These are phyloP conservation scores for Saimiri boliviensis DNA, from an alignment of 2,113 vertebrate species.

Conservation along the genomic window DNA sequence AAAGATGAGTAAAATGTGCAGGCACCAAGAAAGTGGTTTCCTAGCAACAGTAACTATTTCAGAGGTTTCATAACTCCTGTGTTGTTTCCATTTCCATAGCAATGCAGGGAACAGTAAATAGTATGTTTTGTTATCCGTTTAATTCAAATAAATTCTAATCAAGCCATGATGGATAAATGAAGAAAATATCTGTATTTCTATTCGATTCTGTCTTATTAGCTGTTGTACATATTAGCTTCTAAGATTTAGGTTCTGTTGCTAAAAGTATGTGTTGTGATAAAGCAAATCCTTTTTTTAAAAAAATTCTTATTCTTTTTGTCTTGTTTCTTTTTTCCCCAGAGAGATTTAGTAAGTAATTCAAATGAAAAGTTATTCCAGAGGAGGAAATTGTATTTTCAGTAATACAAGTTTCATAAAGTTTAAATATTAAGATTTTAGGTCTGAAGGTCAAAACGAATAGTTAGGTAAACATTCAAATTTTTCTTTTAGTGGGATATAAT, in stretches of 20 bases:
- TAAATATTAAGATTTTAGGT: constrained; percentile 30
- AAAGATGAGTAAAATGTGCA: constrained; percentile 78
- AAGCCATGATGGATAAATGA: constrained; percentile 46
- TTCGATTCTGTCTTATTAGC: constrained; percentile 32
- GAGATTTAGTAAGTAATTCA: neutral
- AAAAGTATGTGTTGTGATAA: constrained; percentile 8
- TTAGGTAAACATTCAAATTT: constrained; percentile 7
- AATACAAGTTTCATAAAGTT: neutral
- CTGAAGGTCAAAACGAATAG: constrained; percentile 6
- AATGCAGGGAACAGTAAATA: constrained; percentile 76
- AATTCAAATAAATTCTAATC: constrained; percentile 66
- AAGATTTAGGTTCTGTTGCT: neutral
- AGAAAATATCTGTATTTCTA: constrained; percentile 47
- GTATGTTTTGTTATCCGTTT: constrained; percentile 51
- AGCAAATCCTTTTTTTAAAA: constrained; percentile 3
- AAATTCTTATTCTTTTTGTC: neutral
- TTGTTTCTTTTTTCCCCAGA: neutral
- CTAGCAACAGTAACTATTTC: constrained; percentile 85
- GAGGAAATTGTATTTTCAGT: constrained; percentile 9
- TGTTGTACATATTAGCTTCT: constrained; percentile 43
- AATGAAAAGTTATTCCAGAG: neutral
- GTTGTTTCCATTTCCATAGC: constrained; percentile 76
- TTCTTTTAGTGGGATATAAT: constrained; percentile 10
- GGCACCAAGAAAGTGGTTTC: constrained; percentile 83
- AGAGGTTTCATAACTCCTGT: constrained; percentile 77